Evolutionary conservation across 1,140 invertebrate genomes (phyloP).

Genomic region (Eriosoma lanigerum): DNA sequence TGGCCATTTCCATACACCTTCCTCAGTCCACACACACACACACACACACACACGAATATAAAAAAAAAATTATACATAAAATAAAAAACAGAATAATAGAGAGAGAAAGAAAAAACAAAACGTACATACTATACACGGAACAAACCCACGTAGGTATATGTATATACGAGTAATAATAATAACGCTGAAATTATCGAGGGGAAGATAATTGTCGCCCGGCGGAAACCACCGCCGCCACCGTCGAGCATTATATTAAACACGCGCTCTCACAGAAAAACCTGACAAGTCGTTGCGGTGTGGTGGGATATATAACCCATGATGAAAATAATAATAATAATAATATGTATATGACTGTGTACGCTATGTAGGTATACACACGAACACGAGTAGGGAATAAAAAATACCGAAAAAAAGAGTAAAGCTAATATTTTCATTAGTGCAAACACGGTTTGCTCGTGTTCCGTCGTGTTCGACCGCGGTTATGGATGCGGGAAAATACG

Average conservation of each 20-base stretch:
- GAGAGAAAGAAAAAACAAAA: conserved; percentile 36
- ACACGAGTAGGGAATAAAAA: conserved; percentile 21
- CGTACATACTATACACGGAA: neutral
- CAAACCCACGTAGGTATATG: conserved; percentile 28
- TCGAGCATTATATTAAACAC: neutral
- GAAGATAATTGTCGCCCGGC: conserved; percentile 49
- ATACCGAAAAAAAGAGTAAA: conserved; percentile 21
- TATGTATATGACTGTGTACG: neutral
- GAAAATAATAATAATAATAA: too few species aligned
- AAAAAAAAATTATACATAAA: conserved; percentile 12
- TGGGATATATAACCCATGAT: neutral
- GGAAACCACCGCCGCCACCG: conserved; percentile 38
- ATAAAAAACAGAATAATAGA: conserved; percentile 11
- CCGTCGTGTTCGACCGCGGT: conserved; percentile 21
- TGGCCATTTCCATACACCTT: conserved; percentile 47
- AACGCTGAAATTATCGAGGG: conserved; percentile 45
- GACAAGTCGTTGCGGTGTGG: conserved; percentile 41
- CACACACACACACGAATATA: neutral
- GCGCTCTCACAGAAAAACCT: conserved; percentile 30
- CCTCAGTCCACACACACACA: neutral
- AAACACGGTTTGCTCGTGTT: conserved; percentile 47
- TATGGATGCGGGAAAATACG: conserved; percentile 7
- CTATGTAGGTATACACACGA: neutral
- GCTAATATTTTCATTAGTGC: conserved; percentile 46
- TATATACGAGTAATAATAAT: neutral